These are phyloP conservation scores for Mesocentrotus franciscanus DNA, from an alignment of 53 echinoderm and acorn worm species.

Conservation along the genomic window DNA sequence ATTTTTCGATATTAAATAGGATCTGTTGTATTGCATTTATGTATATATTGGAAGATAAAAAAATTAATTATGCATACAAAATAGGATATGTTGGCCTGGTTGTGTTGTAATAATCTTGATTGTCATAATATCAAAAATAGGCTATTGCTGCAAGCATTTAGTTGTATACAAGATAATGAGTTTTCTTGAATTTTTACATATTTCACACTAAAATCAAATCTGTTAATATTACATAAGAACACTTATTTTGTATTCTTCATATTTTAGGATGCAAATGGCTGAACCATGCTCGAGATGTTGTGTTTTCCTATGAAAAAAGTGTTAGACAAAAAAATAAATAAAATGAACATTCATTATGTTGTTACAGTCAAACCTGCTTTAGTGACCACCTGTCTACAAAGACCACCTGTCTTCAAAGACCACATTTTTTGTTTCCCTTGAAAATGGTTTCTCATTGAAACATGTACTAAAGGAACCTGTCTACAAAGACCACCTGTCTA, in stretches of 20 bases:
- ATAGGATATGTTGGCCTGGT: background rate
- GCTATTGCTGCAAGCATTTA: background rate
- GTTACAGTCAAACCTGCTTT: too few species aligned
- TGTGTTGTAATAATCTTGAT: background rate
- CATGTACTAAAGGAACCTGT: too few species aligned
- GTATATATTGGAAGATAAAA: background rate
- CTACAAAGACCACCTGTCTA: too few species aligned
- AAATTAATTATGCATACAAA: background rate
- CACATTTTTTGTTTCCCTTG: too few species aligned
- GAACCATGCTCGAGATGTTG: background rate
- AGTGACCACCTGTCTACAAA: too few species aligned
- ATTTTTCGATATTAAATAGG: background rate
- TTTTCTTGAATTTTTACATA: too few species aligned
- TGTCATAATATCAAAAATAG: background rate
- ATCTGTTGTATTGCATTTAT: background rate
- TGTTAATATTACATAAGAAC: background rate
- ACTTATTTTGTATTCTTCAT: too few species aligned
- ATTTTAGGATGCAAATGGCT: background rate
- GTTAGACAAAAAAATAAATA: too few species aligned
- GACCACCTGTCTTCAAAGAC: too few species aligned
- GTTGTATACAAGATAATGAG: background rate
- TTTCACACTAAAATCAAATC: background rate
- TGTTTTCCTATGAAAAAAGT: too few species aligned
- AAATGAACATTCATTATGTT: too few species aligned
- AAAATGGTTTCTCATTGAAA: too few species aligned